Conservation (phyloP, 1,140 invertebrate species). For the Heliconius melpomene region DNA sequence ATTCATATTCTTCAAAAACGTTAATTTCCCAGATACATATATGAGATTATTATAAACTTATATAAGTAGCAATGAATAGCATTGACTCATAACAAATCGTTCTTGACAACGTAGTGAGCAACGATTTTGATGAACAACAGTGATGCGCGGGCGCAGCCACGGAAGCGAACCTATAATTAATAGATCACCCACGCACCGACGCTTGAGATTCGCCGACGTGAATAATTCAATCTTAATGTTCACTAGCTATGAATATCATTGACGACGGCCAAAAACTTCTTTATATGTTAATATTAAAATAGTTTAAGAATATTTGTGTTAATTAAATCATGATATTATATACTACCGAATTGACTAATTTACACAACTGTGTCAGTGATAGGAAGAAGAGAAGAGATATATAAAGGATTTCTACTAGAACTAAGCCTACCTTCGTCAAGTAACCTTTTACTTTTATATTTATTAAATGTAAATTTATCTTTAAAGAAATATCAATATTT, state of each 20-base stretch:
- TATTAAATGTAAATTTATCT: no score
- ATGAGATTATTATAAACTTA: neutral
- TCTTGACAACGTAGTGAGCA: conserved; percentile 41
- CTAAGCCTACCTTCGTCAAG: no score
- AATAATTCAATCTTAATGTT: conserved; percentile 44
- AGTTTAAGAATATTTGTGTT: neutral
- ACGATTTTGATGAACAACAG: conserved; percentile 40
- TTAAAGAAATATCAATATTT: neutral
- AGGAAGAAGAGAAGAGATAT: no score
- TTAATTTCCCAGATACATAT: neutral
- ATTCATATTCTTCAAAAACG: neutral
- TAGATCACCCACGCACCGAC: conserved; percentile 55
- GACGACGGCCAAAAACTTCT: conserved; percentile 5
- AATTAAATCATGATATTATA: neutral
- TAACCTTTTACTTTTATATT: no score
- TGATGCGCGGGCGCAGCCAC: conserved; percentile 49
- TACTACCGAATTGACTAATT: neutral
- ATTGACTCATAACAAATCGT: conserved; percentile 44
- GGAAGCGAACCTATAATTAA: conserved; percentile 60
- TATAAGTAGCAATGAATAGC: conserved; percentile 20
- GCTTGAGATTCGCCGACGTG: conserved; percentile 52
- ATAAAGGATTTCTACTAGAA: no score
- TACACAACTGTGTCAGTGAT: no score
- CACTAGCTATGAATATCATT: conserved; percentile 27
- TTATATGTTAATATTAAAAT: neutral